phyloP scores from a whole-genome alignment of 1,140 invertebrate species.

The Drosophila novamexicana region DNA sequence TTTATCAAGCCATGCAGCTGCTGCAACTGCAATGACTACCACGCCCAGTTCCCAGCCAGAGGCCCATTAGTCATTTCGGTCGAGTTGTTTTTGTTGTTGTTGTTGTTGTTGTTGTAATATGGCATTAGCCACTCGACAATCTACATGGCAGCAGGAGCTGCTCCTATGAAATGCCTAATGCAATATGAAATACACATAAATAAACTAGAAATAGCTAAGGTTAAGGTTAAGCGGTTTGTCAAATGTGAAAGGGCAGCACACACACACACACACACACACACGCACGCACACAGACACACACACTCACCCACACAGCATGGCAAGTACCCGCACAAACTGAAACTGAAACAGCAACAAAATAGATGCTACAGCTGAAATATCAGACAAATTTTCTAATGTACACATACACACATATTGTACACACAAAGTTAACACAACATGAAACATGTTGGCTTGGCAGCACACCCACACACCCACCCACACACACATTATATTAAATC shows the following conservation, averaged over 20 bases:
- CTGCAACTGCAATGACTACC: constrained; percentile 34
- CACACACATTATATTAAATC: constrained; percentile 4
- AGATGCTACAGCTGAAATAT: constrained; percentile 24
- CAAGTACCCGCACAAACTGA: neutral
- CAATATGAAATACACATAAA: constrained; percentile 68
- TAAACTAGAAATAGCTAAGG: constrained; percentile 57
- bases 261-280: constrained; percentile 26
- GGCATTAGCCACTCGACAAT: constrained; percentile 43
- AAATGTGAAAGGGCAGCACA: constrained; percentile 54
- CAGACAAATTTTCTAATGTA: constrained; percentile 38
- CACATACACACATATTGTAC: neutral
- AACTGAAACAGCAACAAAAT: constrained; percentile 5
- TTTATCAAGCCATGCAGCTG: constrained; percentile 82
- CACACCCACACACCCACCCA: neutral
- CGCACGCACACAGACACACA: no score
- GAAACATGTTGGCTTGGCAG: constrained; percentile 14
- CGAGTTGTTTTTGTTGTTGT: constrained; percentile 12
- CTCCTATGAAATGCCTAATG: constrained; percentile 32
- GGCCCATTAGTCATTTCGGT: constrained; percentile 72
- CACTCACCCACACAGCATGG: no score
- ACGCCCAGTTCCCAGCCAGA: constrained; percentile 40
- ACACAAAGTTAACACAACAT: constrained; percentile 23
- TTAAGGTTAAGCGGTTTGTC: constrained; percentile 76
- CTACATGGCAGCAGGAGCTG: constrained; percentile 11
- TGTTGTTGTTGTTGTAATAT: constrained; percentile 44